phyloP scores from a whole-genome alignment of 2,113 vertebrate genomes.

The Morphnarchus princeps region DNA sequence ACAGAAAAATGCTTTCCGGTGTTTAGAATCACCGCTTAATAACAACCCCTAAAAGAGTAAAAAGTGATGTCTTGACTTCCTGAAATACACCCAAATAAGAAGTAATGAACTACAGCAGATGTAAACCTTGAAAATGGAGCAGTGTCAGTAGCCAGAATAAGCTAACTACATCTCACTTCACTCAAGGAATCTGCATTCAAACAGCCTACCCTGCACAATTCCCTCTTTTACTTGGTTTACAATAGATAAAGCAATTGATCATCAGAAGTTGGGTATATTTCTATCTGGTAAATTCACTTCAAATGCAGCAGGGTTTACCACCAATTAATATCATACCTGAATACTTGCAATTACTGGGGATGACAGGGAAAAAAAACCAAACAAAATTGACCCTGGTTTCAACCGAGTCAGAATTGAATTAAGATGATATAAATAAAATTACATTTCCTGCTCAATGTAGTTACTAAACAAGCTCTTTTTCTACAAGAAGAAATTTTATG shows the following conservation, averaged over 20 bases:
- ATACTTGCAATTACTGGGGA: not conserved
- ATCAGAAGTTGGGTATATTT: not conserved
- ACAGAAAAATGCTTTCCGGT: not conserved
- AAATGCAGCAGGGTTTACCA: not conserved
- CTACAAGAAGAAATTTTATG: not conserved
- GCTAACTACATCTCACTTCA: not conserved
- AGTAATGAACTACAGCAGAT: constrained; percentile 32
- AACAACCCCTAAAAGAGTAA: not conserved
- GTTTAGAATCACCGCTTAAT: not conserved
- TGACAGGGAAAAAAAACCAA: not conserved
- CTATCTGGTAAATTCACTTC: not conserved
- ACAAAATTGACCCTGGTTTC: not conserved
- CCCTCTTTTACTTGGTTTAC: not conserved
- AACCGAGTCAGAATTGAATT: not conserved
- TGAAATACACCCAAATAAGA: constrained; percentile 34
- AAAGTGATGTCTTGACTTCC: not conserved
- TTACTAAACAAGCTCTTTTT: not conserved
- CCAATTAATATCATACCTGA: not conserved
- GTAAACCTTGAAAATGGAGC: not conserved
- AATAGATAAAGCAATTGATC: not conserved
- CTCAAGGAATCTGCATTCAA: not conserved
- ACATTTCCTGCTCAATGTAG: not conserved
- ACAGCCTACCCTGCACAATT: not conserved
- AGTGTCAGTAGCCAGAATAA: not conserved
- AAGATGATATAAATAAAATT: not conserved